phyloP scores from a whole-genome alignment of 2,797 vertebrate genomes.

The Esox lucius region DNA sequence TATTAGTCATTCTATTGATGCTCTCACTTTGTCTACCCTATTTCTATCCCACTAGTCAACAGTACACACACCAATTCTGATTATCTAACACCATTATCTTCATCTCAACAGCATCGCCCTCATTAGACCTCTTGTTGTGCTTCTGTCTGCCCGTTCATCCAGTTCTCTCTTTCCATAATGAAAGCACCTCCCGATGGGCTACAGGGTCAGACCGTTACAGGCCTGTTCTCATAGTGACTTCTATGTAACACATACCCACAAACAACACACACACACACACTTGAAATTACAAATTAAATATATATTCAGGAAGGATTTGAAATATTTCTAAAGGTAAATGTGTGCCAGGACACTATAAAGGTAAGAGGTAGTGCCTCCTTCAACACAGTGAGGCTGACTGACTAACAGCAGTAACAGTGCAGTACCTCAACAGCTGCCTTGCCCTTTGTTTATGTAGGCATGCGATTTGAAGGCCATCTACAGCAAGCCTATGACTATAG shows the following conservation, averaged over 20 bases:
- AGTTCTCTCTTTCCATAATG: no score
- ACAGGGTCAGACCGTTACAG: neutral
- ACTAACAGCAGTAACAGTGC: no score
- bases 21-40: constrained; percentile 25
- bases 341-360: no score
- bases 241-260: neutral
- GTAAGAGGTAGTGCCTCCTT: no score
- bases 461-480: no score
- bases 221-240: constrained; percentile 1
- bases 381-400: no score
- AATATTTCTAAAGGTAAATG: no score
- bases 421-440: no score
- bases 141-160: neutral
- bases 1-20: neutral
- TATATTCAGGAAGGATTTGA: no score
- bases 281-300: no score
- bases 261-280: neutral
- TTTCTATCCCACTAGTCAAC: constrained; percentile 20
- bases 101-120: neutral
- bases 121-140: neutral
- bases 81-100: neutral
- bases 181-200: neutral
- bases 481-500: no score
- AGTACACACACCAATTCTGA: neutral
- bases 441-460: no score